Conservation (phyloP, 2,797 vertebrate species). For the Oceanodroma leucorhoa region DNA sequence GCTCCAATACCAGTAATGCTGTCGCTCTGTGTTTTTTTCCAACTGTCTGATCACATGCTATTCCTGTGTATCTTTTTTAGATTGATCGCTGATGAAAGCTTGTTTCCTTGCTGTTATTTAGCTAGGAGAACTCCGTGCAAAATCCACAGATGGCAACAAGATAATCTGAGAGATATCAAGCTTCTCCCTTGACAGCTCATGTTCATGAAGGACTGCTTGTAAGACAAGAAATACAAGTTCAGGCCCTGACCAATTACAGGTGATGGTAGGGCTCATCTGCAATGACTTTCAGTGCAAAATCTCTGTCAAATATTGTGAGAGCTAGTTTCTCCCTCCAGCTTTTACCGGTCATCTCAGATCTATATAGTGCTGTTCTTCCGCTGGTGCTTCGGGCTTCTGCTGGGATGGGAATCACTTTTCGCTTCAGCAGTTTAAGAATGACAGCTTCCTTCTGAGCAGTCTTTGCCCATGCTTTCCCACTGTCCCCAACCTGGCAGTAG, state of each 20-base stretch:
- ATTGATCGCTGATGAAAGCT: not conserved
- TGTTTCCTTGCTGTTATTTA: not conserved
- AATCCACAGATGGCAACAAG: not conserved
- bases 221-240: not conserved
- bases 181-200: not conserved
- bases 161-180: not conserved
- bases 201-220: not conserved
- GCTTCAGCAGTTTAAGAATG: not conserved
- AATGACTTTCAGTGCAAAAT: not conserved
- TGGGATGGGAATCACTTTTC: not conserved
- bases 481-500: not conserved
- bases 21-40: accelerated
- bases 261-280: not conserved
- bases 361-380: not conserved
- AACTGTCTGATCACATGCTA: accelerated
- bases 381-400: not conserved
- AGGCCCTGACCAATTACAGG: not conserved
- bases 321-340: not conserved
- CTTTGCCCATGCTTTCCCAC: not conserved
- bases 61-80: not conserved
- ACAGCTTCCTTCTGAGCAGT: not conserved
- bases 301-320: not conserved
- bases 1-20: accelerated
- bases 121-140: not conserved
- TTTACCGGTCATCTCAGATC: not conserved